Base-by-base conservation (phyloP, 2,113 vertebrate species). In the Prietella phreatophila region DNA sequence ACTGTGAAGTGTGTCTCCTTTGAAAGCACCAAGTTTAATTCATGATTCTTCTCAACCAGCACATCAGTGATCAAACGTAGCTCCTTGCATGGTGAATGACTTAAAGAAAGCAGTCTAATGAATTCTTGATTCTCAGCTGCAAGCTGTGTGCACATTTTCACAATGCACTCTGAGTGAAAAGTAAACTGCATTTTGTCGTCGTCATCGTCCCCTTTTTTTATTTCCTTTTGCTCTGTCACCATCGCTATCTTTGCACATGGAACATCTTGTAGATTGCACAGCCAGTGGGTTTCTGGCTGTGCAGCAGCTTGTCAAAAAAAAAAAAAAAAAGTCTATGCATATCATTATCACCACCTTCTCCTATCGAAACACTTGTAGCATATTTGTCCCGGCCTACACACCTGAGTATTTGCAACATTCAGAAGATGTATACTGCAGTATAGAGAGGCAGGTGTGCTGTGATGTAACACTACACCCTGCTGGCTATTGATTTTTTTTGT, bases 361-460 rank as follows among this genome's bases (percentile, higher is more conserved):
- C 61, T 47, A 80, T 61, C 30, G 73, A 67, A 36, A 15, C 82
- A 84, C 73, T 84, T 36, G 15, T 55, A 47, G 47, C 47, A 39
- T 78, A 85, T 84, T 85, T 19, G 11, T 79, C 42, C 63, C 73
- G 39, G 76, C 42, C 58, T 69, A 81, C 80, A 87, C 55, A 82
- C 55, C 80, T 82, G 58, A 84, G 73, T 79, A 30, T 84, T 65
- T 88, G 81, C 27, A 83, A 17, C 36, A 61, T 87, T 33, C n/a
- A 50, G 25, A 73, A 83, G 20, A 30, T 63, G 1, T 73, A 15
- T 19, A 55, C 6, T 78, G 56, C 53, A 33, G 33, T 83, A 55
- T 6, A 60, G 33, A 82, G 65, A 88, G 50, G 71, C 42, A 84
- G 22, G 9, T 61, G 14, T 75, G 36, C 27, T 53, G 80, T 58